Evolutionary conservation across 2,797 vertebrate species (phyloP).

Genomic region (Tapirus indicus): DNA sequence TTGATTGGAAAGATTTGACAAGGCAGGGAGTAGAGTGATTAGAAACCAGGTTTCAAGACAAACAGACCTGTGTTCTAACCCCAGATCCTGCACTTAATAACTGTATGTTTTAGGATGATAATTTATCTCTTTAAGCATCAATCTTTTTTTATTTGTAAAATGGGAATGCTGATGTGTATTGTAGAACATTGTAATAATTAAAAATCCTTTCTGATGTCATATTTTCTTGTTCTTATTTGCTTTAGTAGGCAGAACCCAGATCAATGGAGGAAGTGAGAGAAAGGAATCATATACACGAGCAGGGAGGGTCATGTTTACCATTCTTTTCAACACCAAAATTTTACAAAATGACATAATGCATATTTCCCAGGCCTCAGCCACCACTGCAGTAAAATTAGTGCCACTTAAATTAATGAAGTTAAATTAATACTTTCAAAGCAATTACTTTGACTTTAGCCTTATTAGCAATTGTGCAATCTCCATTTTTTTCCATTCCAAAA

Average conservation of each 20-base stretch:
- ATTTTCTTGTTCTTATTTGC: not conserved
- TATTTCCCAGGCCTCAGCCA: not conserved
- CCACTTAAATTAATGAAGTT: conserved; percentile 14
- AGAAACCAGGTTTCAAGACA: not conserved
- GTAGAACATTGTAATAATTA: not conserved
- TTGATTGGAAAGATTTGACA: not conserved
- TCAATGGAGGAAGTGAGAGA: not conserved
- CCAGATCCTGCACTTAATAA: not conserved
- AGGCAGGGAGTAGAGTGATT: not conserved
- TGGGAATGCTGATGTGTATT: not conserved
- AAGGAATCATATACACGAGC: not conserved
- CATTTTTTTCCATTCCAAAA: not conserved
- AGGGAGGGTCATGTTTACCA: not conserved
- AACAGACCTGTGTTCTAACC: not conserved
- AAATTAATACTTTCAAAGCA: conserved; percentile 12
- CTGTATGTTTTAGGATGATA: not conserved
- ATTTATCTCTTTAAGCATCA: not conserved
- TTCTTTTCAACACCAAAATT: not conserved
- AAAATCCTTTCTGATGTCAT: not conserved
- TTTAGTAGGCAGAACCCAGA: not conserved
- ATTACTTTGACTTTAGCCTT: not conserved
- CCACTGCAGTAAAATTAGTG: not conserved
- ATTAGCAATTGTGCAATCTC: not conserved
- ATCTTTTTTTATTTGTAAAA: not conserved
- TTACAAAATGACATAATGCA: not conserved